Percentiles rank a stretch among this genome's conserved stretches.
Conservation (phyloP, 2,888 invertebrate genomes). For the Abrostola tripartita region DNA sequence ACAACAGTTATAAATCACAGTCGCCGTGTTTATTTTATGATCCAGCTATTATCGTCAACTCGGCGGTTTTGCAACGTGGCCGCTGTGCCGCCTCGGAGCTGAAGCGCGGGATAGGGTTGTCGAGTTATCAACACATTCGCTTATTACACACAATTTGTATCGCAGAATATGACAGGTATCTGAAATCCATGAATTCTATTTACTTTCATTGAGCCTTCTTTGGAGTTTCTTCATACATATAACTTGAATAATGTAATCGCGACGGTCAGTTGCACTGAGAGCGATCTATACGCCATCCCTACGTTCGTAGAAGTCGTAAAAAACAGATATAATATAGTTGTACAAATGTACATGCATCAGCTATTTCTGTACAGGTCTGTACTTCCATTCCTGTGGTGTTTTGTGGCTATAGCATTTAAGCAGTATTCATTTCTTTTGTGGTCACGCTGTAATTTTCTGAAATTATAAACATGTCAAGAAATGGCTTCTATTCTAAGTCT, state of each 20-base stretch:
- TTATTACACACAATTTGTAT: constrained; percentile 1
- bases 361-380: constrained; percentile 77
- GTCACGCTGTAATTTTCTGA: constrained; percentile 3
- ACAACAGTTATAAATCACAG: constrained; percentile 82
- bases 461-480: too few relatives aligned
- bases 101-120: constrained; percentile 63
- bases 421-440: constrained; percentile 31
- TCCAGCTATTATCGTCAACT: constrained; percentile 84
- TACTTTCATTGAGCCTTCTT: background rate
- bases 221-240: background rate
- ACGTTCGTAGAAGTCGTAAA: constrained; percentile 78
- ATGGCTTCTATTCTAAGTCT: too few relatives aligned
- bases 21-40: constrained; percentile 84
- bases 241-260: constrained; percentile 1
- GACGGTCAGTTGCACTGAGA: constrained; percentile 9
- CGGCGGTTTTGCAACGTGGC: constrained; percentile 83
- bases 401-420: constrained; percentile 26
- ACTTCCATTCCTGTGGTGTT: constrained; percentile 65
- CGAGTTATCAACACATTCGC: constrained; percentile 23
- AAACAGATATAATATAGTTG: constrained; percentile 74
- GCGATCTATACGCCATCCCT: constrained; percentile 57
- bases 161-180: background rate
- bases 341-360: constrained; percentile 71
- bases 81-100: constrained; percentile 63
- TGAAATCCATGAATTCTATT: background rate